Conservation (phyloP, 2,888 invertebrate genomes). For the Tenthredo mesomela region DNA sequence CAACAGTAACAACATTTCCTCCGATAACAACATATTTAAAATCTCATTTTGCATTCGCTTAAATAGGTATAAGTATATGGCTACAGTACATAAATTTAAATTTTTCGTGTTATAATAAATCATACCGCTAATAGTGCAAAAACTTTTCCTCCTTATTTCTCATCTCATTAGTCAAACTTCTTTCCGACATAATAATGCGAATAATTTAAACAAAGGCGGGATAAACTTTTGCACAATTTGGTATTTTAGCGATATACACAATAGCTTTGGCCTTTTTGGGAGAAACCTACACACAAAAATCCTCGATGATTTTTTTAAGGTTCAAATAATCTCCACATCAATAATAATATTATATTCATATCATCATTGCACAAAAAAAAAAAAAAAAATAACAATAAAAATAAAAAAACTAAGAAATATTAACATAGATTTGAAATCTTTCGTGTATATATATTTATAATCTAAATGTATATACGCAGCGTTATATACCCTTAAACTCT, state of each 20-base stretch:
- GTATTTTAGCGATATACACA: not conserved
- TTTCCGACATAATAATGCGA: not conserved
- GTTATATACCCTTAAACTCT: not conserved
- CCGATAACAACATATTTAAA: constrained; percentile 66
- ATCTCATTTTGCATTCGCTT: constrained; percentile 49
- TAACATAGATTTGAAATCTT: not conserved
- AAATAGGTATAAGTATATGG: not conserved
- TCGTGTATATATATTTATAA: not conserved
- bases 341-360: not conserved
- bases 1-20: constrained; percentile 73
- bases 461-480: not conserved
- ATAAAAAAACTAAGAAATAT: not conserved
- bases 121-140: constrained; percentile 13
- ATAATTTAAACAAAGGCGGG: not conserved
- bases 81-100: constrained; percentile 11
- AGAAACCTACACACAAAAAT: not conserved
- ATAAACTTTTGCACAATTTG: not conserved
- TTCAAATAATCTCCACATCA: not conserved
- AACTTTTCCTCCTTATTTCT: not conserved
- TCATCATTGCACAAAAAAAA: not conserved
- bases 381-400: too few relatives aligned
- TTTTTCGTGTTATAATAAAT: constrained; percentile 1
- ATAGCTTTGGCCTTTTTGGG: not conserved
- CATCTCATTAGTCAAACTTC: too few relatives aligned
- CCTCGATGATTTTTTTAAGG: not conserved